phyloP scores from a whole-genome alignment of 2,888 invertebrate genomes.

The Coremacera marginata region DNA sequence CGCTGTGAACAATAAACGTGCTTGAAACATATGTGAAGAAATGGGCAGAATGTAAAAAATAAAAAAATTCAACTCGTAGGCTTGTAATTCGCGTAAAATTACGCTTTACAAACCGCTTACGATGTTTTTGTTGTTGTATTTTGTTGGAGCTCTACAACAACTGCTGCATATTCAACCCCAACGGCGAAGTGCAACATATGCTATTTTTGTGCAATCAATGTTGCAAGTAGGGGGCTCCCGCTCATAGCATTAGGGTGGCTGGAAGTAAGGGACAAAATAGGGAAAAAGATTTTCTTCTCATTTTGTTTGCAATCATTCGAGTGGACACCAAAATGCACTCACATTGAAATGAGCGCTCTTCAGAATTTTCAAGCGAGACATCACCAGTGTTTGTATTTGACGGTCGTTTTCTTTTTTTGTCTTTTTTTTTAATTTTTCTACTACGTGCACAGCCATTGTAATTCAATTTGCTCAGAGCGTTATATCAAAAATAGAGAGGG shows the following conservation, averaged over 20 bases:
- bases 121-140: neutral
- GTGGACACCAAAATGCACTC: neutral
- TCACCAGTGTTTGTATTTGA: neutral
- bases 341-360: neutral
- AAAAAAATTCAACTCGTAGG: neutral
- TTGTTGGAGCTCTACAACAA: neutral
- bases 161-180: neutral
- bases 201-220: conserved; percentile 5
- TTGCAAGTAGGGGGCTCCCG: neutral
- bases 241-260: too few relatives aligned
- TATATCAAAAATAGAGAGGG: too few relatives aligned
- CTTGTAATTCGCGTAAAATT: conserved; percentile 13
- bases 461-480: too few relatives aligned
- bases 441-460: neutral
- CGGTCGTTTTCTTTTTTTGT: neutral
- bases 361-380: neutral
- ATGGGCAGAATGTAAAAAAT: too few relatives aligned
- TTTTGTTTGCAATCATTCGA: conserved; percentile 1
- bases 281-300: too few relatives aligned
- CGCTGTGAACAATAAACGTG: neutral
- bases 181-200: neutral
- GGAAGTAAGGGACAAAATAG: too few relatives aligned
- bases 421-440: neutral
- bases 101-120: neutral
- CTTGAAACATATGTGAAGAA: neutral